Conservation (phyloP, 2,797 vertebrate genomes). For the Tarsius wallacei region DNA sequence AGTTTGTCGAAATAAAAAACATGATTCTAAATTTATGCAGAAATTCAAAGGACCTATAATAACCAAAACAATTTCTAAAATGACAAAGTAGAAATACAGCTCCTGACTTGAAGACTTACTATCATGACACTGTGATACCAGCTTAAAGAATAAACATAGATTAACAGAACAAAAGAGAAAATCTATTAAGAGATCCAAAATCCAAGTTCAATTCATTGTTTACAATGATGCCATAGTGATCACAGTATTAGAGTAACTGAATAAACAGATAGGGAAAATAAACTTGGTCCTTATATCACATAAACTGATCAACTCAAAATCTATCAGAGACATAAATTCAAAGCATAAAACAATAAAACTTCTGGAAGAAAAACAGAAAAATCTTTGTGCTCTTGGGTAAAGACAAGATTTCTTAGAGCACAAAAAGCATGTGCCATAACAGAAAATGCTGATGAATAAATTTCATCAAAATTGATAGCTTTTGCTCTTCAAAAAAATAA, state of each 20-base stretch:
- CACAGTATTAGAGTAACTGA: neutral
- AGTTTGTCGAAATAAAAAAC: neutral
- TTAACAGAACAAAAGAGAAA: neutral
- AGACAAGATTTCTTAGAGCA: neutral
- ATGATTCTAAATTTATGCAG: neutral
- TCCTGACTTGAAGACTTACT: neutral
- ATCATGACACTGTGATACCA: neutral
- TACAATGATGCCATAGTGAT: neutral
- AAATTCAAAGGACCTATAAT: neutral
- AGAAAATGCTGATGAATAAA: neutral
- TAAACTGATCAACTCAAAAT: neutral
- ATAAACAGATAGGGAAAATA: neutral
- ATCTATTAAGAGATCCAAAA: neutral
- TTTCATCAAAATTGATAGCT: too few relatives aligned
- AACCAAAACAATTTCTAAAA: neutral
- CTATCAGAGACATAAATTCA: neutral
- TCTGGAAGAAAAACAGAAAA: neutral
- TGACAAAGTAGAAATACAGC: neutral
- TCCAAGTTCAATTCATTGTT: neutral
- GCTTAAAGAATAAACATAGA: neutral
- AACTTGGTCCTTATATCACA: neutral
- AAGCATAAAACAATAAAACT: neutral
- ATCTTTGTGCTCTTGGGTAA: neutral
- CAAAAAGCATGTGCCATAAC: neutral
- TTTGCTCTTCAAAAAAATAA: neutral